phyloP scores from a whole-genome alignment of 2,797 vertebrate species.

The Nasua narica region DNA sequence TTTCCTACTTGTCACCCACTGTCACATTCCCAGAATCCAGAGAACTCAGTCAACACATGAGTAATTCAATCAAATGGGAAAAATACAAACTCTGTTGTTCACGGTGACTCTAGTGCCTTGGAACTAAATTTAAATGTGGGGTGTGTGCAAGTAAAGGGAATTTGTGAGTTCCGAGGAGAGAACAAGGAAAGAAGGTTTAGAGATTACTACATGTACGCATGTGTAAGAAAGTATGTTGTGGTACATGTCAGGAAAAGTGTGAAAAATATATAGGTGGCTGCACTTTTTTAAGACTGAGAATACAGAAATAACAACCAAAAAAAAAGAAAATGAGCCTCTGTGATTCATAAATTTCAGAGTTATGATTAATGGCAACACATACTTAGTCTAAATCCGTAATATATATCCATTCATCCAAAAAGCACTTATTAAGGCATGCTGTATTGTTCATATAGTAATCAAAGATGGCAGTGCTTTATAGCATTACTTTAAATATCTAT shows the following conservation, averaged over 20 bases:
- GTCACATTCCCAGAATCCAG: slow-evolving; percentile 69
- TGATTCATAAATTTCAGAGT: background rate
- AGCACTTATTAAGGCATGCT: slow-evolving; percentile 4
- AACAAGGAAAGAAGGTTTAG: background rate
- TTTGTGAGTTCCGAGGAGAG: background rate
- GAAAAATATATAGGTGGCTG: background rate
- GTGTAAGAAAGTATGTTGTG: background rate
- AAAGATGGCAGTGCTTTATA: slow-evolving; percentile 45
- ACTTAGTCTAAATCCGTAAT: background rate
- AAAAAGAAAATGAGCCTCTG: background rate
- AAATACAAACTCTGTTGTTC: slow-evolving; percentile 55
- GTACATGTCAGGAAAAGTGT: background rate
- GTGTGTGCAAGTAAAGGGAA: background rate
- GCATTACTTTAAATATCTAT: background rate
- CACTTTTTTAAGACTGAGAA: slow-evolving; percentile 12
- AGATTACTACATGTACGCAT: background rate
- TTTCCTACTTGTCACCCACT: slow-evolving; percentile 65
- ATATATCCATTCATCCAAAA: background rate
- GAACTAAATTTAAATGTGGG: slow-evolving; percentile 47
- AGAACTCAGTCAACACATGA: slow-evolving; percentile 62
- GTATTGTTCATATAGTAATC: slow-evolving; percentile 29
- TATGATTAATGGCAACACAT: background rate
- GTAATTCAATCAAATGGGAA: slow-evolving; percentile 63
- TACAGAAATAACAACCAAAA: background rate
- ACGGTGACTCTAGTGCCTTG: slow-evolving; percentile 47